Evolutionary conservation across 2,888 invertebrate species (phyloP).

Genomic region (Eupithecia pulchellata): DNA sequence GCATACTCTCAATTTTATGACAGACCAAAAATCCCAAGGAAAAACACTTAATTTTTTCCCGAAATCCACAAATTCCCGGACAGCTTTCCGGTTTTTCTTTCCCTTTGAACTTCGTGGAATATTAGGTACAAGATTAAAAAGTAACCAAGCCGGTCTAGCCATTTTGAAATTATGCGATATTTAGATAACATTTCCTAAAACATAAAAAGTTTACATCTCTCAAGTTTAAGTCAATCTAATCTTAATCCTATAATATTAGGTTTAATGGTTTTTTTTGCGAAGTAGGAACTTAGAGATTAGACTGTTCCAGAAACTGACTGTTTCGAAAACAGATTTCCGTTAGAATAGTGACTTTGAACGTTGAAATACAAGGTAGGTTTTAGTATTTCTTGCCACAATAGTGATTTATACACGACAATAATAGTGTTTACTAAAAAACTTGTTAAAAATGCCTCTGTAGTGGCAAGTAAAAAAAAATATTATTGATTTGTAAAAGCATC

Average conservation of each 20-base stretch:
- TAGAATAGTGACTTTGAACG: background rate
- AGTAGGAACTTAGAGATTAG: background rate
- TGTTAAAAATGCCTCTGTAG: background rate
- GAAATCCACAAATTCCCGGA: background rate
- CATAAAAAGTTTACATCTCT: background rate
- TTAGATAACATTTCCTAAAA: background rate
- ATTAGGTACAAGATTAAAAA: too few species aligned
- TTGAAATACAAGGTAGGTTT: background rate
- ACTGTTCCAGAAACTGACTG: background rate
- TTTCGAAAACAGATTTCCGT: background rate
- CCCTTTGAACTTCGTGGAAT: background rate
- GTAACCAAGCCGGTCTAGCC: background rate
- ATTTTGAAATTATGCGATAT: background rate
- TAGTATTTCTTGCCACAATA: background rate
- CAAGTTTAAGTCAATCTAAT: background rate
- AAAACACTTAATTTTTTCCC: background rate
- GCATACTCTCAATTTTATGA: background rate
- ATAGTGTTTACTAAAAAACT: background rate
- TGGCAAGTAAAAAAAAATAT: background rate
- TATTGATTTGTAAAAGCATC: background rate
- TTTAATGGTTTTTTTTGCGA: background rate
- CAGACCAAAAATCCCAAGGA: background rate
- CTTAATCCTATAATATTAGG: background rate
- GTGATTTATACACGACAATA: background rate
- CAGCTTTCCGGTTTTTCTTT: background rate